Percentiles rank a stretch among this genome's conserved stretches.
Conservation (phyloP, 2,113 vertebrate species). For the Meles meles region DNA sequence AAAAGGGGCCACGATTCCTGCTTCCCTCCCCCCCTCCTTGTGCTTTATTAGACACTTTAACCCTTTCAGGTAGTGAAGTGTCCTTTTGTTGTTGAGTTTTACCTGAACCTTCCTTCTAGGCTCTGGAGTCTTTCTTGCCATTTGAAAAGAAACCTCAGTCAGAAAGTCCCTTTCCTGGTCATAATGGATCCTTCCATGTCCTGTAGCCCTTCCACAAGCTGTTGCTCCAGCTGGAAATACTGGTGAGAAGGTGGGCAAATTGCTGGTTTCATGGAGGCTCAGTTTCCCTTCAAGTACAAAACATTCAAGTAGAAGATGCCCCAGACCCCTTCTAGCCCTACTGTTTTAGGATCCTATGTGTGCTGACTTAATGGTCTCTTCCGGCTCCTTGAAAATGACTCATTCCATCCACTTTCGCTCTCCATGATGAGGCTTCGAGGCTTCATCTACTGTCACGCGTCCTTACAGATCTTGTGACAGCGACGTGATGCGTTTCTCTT, state of each 20-base stretch:
- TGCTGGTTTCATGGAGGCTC: neutral
- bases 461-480: neutral
- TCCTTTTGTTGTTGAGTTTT: neutral
- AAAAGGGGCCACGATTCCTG: neutral
- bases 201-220: fast-evolving
- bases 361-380: neutral
- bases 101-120: neutral
- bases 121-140: neutral
- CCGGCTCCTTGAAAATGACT: neutral
- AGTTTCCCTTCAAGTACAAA: neutral
- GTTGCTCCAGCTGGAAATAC: neutral
- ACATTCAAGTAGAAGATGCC: neutral
- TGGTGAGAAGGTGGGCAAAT: neutral
- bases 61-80: neutral
- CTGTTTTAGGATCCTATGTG: neutral
- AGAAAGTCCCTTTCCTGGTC: neutral
- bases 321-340: no score
- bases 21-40: neutral
- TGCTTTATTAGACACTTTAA: neutral
- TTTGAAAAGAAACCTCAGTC: neutral
- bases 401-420: neutral
- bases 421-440: neutral
- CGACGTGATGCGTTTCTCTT: neutral
- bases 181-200: neutral
- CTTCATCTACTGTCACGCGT: neutral